Percentiles rank a stretch among this genome's conserved stretches.
phyloP scores from a whole-genome alignment of 2,888 invertebrate species.

The Cyclophora punctaria region DNA sequence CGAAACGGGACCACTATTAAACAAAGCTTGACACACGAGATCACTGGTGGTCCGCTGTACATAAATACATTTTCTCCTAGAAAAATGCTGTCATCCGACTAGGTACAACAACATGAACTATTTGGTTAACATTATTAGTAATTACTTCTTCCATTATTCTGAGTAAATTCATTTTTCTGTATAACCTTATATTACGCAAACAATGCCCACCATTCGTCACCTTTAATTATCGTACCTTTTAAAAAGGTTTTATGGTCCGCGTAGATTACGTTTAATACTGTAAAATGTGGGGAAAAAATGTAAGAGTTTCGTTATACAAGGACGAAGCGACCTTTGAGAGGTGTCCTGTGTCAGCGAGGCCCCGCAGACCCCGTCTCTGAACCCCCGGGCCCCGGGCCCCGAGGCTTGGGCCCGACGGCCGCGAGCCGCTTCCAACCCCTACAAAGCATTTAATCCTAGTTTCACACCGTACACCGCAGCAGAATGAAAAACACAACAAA shows the following conservation, averaged over 20 bases:
- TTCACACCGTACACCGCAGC: constrained; percentile 11
- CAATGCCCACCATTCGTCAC: constrained; percentile 10
- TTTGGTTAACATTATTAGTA: too few relatives aligned
- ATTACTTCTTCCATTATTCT: too few relatives aligned
- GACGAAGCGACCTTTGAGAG: too few relatives aligned
- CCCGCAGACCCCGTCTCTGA: not conserved
- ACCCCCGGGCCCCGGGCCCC: not conserved
- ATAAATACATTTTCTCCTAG: too few relatives aligned
- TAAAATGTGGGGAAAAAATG: constrained; percentile 7
- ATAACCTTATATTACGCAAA: too few relatives aligned
- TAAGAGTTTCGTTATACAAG: constrained; percentile 1
- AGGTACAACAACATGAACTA: too few relatives aligned
- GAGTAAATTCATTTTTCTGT: too few relatives aligned
- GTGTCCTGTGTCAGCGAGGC: not conserved
- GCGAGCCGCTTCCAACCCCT: not conserved
- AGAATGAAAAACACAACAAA: constrained; percentile 19
- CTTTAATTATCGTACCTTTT: constrained; percentile 13
- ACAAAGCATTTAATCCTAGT: constrained; percentile 17
- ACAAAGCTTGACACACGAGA: too few relatives aligned
- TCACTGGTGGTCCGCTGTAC: too few relatives aligned
- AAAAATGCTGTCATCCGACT: too few relatives aligned
- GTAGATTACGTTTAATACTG: constrained; percentile 16
- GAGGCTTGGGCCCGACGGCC: not conserved
- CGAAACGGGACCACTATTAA: too few relatives aligned
- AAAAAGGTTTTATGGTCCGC: constrained; percentile 11